Conservation (phyloP, 2,113 vertebrate species). For the Symphodus melops region DNA sequence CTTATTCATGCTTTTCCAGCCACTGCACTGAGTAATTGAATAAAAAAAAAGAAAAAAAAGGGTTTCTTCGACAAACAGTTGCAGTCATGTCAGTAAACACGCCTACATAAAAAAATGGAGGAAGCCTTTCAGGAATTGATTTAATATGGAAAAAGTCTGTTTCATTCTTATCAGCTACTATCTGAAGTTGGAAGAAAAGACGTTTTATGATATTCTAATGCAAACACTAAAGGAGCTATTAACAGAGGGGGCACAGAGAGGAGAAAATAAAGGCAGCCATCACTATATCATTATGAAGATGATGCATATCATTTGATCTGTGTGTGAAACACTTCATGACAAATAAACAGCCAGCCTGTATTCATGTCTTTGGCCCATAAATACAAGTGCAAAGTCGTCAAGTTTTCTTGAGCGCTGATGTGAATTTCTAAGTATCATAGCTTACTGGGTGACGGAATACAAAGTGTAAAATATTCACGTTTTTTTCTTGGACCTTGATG, state of each 20-base stretch:
- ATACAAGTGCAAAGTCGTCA: too few relatives aligned
- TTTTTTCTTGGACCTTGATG: too few relatives aligned
- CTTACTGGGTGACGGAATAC: too few relatives aligned
- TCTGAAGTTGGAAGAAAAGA: constrained; percentile 13
- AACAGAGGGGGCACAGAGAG: neutral
- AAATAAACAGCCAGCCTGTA: neutral
- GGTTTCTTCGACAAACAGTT: neutral
- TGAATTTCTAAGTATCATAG: too few relatives aligned
- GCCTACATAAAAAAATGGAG: constrained; percentile 39
- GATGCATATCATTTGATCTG: constrained; percentile 14
- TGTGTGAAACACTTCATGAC: neutral
- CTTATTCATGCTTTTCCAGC: constrained; percentile 7
- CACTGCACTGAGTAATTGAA: constrained; percentile 11
- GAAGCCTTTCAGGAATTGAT: constrained; percentile 33
- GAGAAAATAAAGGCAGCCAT: constrained; percentile 5
- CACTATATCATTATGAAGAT: constrained; percentile 22
- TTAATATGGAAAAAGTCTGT: constrained; percentile 14
- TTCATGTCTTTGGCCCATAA: too few relatives aligned
- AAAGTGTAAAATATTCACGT: too few relatives aligned
- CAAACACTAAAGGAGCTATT: constrained; percentile 23
- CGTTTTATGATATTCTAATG: constrained; percentile 13
- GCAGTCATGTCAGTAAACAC: constrained; percentile 1
- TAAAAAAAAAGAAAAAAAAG: neutral
- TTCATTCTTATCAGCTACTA: constrained; percentile 36
- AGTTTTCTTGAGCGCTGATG: too few relatives aligned